Evolutionary conservation across 2,888 invertebrate species (phyloP), one percentile per base, ranked within the genome.

Genomic region (Acleris holmiana): DNA sequence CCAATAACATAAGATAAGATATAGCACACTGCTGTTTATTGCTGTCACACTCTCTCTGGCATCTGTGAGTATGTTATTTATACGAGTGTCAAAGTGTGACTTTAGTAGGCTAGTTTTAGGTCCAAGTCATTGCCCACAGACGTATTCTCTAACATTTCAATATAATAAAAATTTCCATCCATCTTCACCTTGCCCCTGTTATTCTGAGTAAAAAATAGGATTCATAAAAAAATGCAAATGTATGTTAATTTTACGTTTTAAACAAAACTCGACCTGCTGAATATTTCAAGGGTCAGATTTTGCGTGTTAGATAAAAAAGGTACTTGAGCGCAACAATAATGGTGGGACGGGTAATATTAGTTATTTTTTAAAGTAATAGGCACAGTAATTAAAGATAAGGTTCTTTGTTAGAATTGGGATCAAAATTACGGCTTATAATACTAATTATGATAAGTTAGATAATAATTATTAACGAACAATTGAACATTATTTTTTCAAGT

Each of bases 221-320:
- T 65, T 55, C 53, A 55, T 59, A 48, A 55, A 58, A 61, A 65
- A 49, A 65, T 65, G 65, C 60, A 65, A 65, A 65, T 60, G 35
- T 55, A 65, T 65, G 65, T 60, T 46, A 65, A 65, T 65, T 65
- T 65, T 60, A 55, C 55, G 55, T 55, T 65, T 60, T 50, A 59
- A 65, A 59, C 64, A 60, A 50, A 62, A 55, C 55, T 65, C 59
- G 29, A 51, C 63, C 55, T 50, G 48, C 59, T 65, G 65, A 54
- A 64, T 65, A 55, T 60, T 65, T 60, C 60, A 49, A 49, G 59
- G 65, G 59, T 65, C 65, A 65, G 60, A 65, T 65, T 65, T 60
- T 13, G 65, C 59, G 65, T 65, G 65, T 44, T 48, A 54, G 65
- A 65, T 65, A 65, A 65, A 62, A 64, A 60, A 47, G 47, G 49